Percentiles rank a stretch among this genome's conserved stretches.
phyloP scores from a whole-genome alignment of 1,140 invertebrate species.

The Acyrthosiphon pisum region DNA sequence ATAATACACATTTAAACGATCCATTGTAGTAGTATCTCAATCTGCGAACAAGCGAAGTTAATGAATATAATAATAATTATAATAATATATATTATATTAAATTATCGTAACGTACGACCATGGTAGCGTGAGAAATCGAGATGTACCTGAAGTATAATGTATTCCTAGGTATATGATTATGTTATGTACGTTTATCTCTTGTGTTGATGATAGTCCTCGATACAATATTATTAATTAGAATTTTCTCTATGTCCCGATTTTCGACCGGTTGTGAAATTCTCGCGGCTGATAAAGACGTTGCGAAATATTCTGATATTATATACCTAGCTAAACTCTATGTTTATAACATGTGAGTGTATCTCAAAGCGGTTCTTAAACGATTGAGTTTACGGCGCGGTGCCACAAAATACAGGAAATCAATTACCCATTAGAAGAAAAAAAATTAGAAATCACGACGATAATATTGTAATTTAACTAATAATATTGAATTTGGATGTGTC shows the following conservation, averaged over 20 bases:
- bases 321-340: neutral
- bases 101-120: neutral
- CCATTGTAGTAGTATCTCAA: neutral
- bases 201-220: neutral
- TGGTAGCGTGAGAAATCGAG: neutral
- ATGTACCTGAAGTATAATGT: neutral
- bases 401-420: accelerated
- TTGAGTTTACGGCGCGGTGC: neutral
- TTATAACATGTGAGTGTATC: neutral
- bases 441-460: neutral
- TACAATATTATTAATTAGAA: neutral
- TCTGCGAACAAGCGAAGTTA: neutral
- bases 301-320: neutral
- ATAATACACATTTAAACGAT: slow-evolving; percentile 8
- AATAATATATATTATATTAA: neutral
- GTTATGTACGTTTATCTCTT: neutral
- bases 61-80: neutral
- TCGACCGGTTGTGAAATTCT: neutral
- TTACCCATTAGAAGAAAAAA: neutral
- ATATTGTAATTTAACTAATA: neutral
- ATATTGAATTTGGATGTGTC: neutral
- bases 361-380: neutral
- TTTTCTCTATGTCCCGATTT: slow-evolving; percentile 15
- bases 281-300: neutral
- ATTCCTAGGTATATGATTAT: neutral